These are phyloP conservation scores for Menidia menidia DNA, from an alignment of 2,797 vertebrate species.

Conservation along the genomic window DNA sequence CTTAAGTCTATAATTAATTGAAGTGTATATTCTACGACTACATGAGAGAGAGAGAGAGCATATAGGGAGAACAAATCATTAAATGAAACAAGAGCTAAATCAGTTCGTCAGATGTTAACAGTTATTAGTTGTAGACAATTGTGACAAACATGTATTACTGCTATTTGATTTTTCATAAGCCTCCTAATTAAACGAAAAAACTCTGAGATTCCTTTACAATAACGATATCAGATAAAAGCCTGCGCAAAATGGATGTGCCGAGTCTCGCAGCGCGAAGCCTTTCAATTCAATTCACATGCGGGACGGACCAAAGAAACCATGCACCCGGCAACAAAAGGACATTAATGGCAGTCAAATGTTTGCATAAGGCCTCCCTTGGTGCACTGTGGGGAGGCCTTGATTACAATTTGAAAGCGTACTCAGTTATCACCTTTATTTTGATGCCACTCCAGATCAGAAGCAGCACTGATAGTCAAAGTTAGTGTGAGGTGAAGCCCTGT, in stretches of 20 bases:
- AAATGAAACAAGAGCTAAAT: neutral
- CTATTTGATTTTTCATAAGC: neutral
- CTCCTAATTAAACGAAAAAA: neutral
- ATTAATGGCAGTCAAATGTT: conserved; percentile 38
- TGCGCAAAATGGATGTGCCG: neutral
- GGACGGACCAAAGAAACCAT: conserved; percentile 13
- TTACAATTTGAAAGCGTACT: conserved; percentile 42
- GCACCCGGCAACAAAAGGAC: conserved; percentile 10
- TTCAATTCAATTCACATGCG: neutral
- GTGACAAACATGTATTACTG: neutral
- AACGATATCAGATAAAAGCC: neutral
- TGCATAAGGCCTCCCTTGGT: conserved; percentile 13
- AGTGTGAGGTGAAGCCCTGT: conserved; percentile 74
- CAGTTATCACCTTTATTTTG: conserved; percentile 43
- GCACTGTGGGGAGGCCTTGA: conserved; percentile 49
- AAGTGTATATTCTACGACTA: no score
- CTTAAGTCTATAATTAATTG: no score
- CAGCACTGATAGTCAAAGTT: conserved; percentile 39
- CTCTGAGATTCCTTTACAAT: neutral
- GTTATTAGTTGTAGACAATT: neutral
- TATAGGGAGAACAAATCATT: neutral
- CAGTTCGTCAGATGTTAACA: neutral
- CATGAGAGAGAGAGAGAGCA: no score
- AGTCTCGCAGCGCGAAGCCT: neutral
- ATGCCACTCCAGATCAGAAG: conserved; percentile 63